Evolutionary conservation across 1,140 invertebrate species (phyloP), one percentile per base, ranked within the genome.

Genomic region (Diabrotica virgifera): DNA sequence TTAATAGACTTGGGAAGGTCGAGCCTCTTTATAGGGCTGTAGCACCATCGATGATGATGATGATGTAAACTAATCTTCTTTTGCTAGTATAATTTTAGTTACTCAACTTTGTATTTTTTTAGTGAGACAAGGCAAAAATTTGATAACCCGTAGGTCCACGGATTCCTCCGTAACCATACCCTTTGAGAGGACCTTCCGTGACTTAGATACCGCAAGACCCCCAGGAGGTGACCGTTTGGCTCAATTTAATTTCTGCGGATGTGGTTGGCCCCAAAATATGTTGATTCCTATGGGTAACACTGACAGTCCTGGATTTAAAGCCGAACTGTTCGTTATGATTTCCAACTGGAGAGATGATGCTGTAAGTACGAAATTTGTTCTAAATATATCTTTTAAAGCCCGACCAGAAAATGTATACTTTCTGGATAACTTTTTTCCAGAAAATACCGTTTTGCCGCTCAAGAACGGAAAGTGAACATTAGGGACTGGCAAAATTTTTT

Each of bases 181-280:
- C 0, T 90, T 86, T 65, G 88, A 90, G 74, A 79, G 86, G 5
- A 87, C 87, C 0, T 90, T 89, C 85, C 82, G 87, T 8, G 83
- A 85, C 71, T 75, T 89, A 58, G 82, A 84, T 0, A 73, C 76
- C 0, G 82, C 77, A 36, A 64, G 87, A 0, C 86, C 86, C 4
- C 78, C 79, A 0, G 84, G 83, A 5, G 74, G 77, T 0, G 73
- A 83, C 2, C 75, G 81, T 2, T 81, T 85, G 40, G 82, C 82
- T 0, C 81, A 85, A 71, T 90, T 88, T 78, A 89, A 90, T 76
- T 91, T 90, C 82, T 94, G 92, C 78, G 91, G 92, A 38, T 94
- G 92, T 76, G 92, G 92, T 53, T 94, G 91, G 91, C 93, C 93
- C 1, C 86, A 93, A 54, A 90, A 95, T 75, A 87, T 94, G 87